phyloP scores from a whole-genome alignment of 2,797 vertebrate genomes.

The Urophycis tenuis region DNA sequence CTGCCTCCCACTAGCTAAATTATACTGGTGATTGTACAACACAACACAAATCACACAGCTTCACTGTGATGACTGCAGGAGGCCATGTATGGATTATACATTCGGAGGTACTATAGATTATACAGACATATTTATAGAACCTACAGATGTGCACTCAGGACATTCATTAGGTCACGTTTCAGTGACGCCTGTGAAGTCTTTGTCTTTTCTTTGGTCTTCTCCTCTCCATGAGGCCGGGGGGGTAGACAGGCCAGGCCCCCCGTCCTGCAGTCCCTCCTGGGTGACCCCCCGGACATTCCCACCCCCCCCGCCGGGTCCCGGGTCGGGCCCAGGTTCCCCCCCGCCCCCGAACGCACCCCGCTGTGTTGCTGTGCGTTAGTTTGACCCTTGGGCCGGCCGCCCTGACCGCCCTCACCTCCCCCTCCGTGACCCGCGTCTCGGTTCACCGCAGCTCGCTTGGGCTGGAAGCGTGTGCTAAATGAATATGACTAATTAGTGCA shows the following conservation, averaged over 20 bases:
- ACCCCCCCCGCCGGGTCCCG: background rate
- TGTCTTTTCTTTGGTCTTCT: too few species aligned
- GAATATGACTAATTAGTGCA: background rate
- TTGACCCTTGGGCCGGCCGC: background rate
- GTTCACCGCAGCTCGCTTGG: background rate
- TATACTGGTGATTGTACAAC: slow-evolving; percentile 32
- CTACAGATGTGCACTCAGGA: too few species aligned
- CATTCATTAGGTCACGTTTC: slow-evolving; percentile 3
- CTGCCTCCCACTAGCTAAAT: slow-evolving; percentile 36
- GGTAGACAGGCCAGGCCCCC: background rate
- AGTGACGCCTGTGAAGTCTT: background rate
- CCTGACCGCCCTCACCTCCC: background rate
- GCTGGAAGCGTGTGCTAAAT: background rate
- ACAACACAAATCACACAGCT: slow-evolving; percentile 25
- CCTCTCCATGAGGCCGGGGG: too few species aligned
- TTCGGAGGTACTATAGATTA: too few species aligned
- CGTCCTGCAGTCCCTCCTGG: background rate
- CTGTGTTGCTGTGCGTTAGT: background rate
- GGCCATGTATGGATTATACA: background rate
- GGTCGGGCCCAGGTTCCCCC: too few species aligned
- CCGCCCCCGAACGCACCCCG: background rate
- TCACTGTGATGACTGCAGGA: background rate
- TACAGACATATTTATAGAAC: too few species aligned
- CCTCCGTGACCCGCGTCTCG: background rate
- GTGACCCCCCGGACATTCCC: background rate